Percentiles rank a stretch among this genome's conserved stretches.
Conservation (phyloP, 1,140 invertebrate genomes). For the Eupeodes corollae region DNA sequence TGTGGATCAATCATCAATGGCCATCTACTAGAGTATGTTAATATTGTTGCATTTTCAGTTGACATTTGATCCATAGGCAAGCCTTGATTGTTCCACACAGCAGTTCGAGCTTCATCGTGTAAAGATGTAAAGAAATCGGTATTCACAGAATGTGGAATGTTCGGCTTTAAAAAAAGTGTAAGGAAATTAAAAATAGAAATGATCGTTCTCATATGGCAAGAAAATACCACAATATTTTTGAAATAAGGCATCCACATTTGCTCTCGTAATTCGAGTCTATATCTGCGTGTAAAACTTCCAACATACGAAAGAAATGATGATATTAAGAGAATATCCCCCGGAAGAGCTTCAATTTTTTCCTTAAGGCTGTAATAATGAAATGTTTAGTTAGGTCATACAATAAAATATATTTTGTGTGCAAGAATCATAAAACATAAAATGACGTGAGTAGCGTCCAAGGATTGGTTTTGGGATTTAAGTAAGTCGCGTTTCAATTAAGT, state of each 20-base stretch:
- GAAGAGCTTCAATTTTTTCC: slow-evolving; percentile 59
- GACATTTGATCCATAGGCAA: slow-evolving; percentile 89
- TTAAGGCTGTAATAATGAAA: slow-evolving; percentile 32
- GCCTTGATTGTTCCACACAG: slow-evolving; percentile 90
- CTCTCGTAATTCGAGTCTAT: slow-evolving; percentile 69
- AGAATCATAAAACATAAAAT: no score
- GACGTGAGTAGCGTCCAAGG: no score
- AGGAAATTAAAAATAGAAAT: neutral
- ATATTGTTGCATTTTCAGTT: slow-evolving; percentile 87
- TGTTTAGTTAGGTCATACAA: neutral
- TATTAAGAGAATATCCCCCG: slow-evolving; percentile 81
- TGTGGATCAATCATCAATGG: slow-evolving; percentile 93
- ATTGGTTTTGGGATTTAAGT: no score
- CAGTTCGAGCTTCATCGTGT: slow-evolving; percentile 84
- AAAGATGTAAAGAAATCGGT: slow-evolving; percentile 73
- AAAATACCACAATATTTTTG: slow-evolving; percentile 39
- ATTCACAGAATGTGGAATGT: slow-evolving; percentile 68
- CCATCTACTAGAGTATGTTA: slow-evolving; percentile 84
- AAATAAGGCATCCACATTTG: slow-evolving; percentile 54
- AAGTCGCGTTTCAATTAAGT: no score
- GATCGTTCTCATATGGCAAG: neutral
- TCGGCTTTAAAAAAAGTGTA: slow-evolving; percentile 44
- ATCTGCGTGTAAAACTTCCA: slow-evolving; percentile 83
- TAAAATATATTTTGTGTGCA: neutral
- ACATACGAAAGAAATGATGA: slow-evolving; percentile 93